These are phyloP conservation scores for Macrochelys suwanniensis DNA, from an alignment of 2,797 vertebrate genomes.

Conservation along the genomic window DNA sequence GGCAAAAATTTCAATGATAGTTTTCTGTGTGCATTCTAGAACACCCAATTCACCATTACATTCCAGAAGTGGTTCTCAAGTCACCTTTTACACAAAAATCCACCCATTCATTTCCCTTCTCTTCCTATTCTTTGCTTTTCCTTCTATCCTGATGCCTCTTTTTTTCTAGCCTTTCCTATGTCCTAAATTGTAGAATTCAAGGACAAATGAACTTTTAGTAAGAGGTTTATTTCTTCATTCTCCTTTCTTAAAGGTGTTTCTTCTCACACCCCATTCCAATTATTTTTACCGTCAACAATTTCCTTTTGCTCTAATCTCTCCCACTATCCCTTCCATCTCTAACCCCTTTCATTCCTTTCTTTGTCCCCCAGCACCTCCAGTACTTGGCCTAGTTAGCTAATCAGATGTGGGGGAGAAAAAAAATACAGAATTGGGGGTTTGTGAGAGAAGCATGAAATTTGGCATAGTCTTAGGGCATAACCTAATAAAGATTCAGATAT, in stretches of 20 bases:
- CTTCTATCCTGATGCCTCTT: neutral
- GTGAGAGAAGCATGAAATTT: neutral
- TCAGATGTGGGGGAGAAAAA: too few relatives aligned
- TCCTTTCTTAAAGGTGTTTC: conserved; percentile 51
- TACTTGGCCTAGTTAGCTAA: neutral
- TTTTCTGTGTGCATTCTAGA: neutral
- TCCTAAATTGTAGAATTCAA: neutral
- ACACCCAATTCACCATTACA: neutral
- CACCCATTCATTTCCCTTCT: neutral
- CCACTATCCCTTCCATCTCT: conserved; percentile 47
- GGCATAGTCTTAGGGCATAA: neutral
- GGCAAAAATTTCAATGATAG: neutral
- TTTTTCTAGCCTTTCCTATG: neutral
- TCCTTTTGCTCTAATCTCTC: conserved; percentile 52
- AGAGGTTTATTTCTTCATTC: neutral
- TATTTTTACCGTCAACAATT: conserved; percentile 55
- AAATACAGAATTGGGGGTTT: too few relatives aligned
- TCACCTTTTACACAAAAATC: neutral
- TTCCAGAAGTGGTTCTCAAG: neutral
- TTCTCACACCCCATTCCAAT: conserved; percentile 25
- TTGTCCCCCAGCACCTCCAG: neutral
- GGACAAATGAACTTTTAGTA: neutral
- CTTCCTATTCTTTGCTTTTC: neutral
- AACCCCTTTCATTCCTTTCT: neutral
- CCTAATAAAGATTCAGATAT: neutral